Conservation (phyloP, 2,797 vertebrate genomes). For the Cryptoprocta ferox region DNA sequence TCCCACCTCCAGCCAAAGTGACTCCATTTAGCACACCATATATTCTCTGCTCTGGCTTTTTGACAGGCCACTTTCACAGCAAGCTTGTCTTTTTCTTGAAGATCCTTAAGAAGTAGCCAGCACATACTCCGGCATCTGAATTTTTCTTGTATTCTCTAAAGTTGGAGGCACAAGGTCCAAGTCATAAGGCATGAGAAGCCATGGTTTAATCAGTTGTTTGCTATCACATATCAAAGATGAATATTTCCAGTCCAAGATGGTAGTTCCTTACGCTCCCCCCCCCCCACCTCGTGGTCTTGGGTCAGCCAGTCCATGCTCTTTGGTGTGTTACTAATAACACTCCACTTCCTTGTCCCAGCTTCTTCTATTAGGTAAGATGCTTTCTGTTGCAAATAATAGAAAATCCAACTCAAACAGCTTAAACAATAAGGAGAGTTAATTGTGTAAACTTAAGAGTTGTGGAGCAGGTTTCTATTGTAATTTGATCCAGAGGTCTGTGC, state of each 20-base stretch:
- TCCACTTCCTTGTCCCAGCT: neutral
- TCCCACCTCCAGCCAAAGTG: neutral
- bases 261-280: neutral
- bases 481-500: neutral
- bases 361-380: neutral
- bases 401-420: neutral
- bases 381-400: slow-evolving; percentile 4
- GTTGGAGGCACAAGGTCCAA: neutral
- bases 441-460: neutral
- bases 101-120: neutral
- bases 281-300: neutral
- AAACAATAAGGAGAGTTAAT: neutral
- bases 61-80: neutral
- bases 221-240: neutral
- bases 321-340: neutral
- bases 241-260: neutral
- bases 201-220: neutral
- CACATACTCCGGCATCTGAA: neutral
- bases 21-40: neutral
- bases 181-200: neutral
- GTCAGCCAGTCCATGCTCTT: neutral
- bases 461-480: neutral
- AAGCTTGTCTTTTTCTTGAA: neutral
- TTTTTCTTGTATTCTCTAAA: neutral
- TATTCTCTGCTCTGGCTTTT: neutral